These are phyloP conservation scores for Aricia artaxerxes DNA, from an alignment of 2,888 invertebrate genomes.

Conservation along the genomic window DNA sequence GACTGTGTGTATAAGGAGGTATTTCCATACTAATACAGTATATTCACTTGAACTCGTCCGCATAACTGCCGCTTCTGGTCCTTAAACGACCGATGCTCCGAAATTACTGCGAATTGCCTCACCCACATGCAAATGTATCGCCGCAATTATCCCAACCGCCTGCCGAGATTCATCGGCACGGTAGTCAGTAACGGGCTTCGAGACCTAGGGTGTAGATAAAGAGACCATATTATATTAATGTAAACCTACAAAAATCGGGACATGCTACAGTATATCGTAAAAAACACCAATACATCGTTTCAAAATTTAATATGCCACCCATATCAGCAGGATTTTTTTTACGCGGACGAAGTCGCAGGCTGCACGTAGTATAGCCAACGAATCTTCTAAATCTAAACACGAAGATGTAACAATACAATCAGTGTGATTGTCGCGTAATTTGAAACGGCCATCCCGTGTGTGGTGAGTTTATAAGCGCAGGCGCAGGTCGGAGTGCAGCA, in stretches of 20 bases:
- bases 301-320: not conserved
- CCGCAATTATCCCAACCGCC: not conserved
- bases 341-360: no score
- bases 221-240: no score
- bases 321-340: not conserved
- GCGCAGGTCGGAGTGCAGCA: not conserved
- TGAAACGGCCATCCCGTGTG: not conserved
- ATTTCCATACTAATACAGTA: not conserved
- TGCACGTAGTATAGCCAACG: not conserved
- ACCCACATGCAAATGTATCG: not conserved
- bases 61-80: not conserved
- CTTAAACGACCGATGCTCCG: not conserved
- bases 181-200: not conserved
- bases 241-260: not conserved
- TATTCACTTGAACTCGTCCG: not conserved
- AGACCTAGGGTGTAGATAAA: not conserved
- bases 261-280: no score
- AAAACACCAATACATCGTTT: not conserved
- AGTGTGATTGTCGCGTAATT: not conserved
- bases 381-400: constrained; percentile 3
- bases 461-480: constrained; percentile 2
- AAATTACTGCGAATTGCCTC: constrained; percentile 12
- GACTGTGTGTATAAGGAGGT: not conserved
- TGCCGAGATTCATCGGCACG: not conserved
- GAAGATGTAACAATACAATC: not conserved